Evolutionary conservation across 30 jellyfish, hydroid and myxozoan species (phyloP), one percentile per base, ranked within the genome.

Genomic region (Chrysaora quinquecirrha): DNA sequence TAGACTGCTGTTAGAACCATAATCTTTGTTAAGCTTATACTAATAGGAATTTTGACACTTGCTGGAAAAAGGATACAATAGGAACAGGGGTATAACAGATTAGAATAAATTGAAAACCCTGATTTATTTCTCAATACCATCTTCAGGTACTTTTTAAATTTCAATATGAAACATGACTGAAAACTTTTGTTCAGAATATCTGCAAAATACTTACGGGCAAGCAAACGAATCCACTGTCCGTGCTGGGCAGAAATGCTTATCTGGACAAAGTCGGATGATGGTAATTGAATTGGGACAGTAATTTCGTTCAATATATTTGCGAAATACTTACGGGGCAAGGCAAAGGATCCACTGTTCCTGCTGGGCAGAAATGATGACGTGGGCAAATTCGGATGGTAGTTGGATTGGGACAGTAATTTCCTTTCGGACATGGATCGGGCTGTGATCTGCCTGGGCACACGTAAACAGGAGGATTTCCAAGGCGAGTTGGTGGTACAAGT

Each of bases 161-260:
- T n/a, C n/a, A n/a, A n/a, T n/a, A n/a, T n/a, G n/a, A n/a, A n/a
- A n/a, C n/a, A n/a, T n/a, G n/a, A n/a, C n/a, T n/a, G n/a, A n/a
- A n/a, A n/a, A n/a, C n/a, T n/a, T n/a, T n/a, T n/a, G n/a, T n/a
- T n/a, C n/a, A n/a, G n/a, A n/a, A n/a, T n/a, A n/a, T n/a, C n/a
- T n/a, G n/a, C n/a, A n/a, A n/a, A n/a, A n/a, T 52, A 7, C 83
- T 58, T 72, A 84, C 95, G 95, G 95, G 48, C 95, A 84, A 1
- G 72, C 32, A 14, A 61, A 9, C 2, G 95, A 87, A 3, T 73
- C 87, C 24, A 38, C 69, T 0, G 87, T 24, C 24, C 95, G 87
- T 63, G 61, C 76, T 16, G 87, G 95, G 48, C 95, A 84, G 54
- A 60, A 84, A 72, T 84, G 88, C n/a, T 87, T 87, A 29, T 29